Evolutionary conservation across 1,140 invertebrate species (phyloP), one percentile per base, ranked within the genome.

Genomic region (Caenorhabditis remanei): DNA sequence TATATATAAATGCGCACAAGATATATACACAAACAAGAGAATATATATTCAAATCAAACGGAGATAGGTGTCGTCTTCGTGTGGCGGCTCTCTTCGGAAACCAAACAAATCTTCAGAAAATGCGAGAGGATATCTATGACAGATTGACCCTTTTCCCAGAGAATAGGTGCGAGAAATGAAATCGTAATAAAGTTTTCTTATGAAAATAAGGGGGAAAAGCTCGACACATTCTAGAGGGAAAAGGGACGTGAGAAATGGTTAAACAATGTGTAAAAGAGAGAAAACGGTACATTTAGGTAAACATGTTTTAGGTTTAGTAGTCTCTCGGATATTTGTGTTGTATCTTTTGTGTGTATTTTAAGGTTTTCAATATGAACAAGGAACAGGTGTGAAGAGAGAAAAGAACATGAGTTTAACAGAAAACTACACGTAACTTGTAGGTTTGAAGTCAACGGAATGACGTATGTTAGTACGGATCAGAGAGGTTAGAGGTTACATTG

Each of bases 351-450:
- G 40, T 79, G 71, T 79, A 50, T 79, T 79, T 79, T 79, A 79
- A n/a, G 43, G 71, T 79, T 79, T 79, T 50, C 71, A 32, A 32
- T 32, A 32, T 32, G 32, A 32, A 32, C 32, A 32, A 32, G 32
- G 71, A 79, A 79, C 71, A 79, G 5, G 19, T 79, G 43, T 43
- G 43, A 46, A 46, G 7, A 40, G 24, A n/a, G 41, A n/a, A 21
- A 46, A n/a, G 19, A 48, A 16, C 21, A 50, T 11, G 8, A 21
- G 21, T 71, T 71, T 50, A 79, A 79, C 71, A 79, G 19, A 79
- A 79, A 79, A 79, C 71, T 48, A 79, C 71, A 79, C 71, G 71
- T 79, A 79, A 79, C 71, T 50, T 79, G 65, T 71, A 46, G 65
- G 65, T 71, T 46, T 11, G 43, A 46, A 46, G 9, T 16, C 7